Conservation (phyloP, 2,113 vertebrate genomes). For the Tachycineta bicolor region DNA sequence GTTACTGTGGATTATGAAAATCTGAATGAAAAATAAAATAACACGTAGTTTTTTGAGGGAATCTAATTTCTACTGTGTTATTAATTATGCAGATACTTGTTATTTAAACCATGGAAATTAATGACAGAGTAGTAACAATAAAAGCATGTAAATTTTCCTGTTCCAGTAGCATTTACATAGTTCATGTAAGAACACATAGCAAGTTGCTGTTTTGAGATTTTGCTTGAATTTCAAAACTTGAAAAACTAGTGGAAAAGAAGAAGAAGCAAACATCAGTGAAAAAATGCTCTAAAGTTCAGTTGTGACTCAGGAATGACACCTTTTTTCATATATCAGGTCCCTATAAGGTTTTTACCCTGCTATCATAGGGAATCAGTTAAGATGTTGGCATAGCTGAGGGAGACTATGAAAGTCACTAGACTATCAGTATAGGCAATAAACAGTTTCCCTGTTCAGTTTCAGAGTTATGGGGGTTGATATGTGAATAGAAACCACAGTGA, state of each 20-base stretch:
- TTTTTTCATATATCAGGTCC: not conserved
- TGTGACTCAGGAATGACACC: not conserved
- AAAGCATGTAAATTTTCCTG: not conserved
- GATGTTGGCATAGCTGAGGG: not conserved
- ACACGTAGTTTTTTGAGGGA: not conserved
- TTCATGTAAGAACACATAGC: not conserved
- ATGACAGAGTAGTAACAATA: not conserved
- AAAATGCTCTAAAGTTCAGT: not conserved
- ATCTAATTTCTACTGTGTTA: not conserved
- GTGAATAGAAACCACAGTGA: not conserved
- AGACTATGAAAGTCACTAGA: not conserved
- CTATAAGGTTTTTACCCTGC: not conserved
- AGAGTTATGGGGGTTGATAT: not conserved
- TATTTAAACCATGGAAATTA: not conserved
- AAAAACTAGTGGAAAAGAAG: not conserved
- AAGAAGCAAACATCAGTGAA: not conserved
- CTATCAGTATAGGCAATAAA: not conserved
- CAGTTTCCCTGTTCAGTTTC: not conserved
- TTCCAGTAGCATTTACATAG: not conserved
- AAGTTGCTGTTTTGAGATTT: not conserved
- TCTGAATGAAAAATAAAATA: not conserved
- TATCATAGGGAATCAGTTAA: not conserved
- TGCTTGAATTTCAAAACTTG: not conserved
- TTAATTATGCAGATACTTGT: not conserved
- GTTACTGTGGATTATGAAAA: not conserved